A percentile compares a stretch with the other conserved stretches of the same genome.
Evolutionary conservation across 1,140 invertebrate species (phyloP).

Genomic region (Drosophila pruinosa): DNA sequence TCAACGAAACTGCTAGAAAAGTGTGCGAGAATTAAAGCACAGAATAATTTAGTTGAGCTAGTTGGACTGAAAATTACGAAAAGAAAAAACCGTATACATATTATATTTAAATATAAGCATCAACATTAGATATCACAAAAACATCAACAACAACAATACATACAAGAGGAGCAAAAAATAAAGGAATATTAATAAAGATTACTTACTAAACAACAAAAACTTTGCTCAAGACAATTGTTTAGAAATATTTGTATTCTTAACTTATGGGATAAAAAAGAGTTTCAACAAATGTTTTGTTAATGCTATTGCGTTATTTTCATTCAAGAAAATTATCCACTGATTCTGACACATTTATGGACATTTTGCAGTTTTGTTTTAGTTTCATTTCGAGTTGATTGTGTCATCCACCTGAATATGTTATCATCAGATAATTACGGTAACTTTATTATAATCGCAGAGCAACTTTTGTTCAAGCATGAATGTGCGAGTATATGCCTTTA

Average conservation of each 20-base stretch:
- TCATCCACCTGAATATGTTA: conserved; percentile 23
- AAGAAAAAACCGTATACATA: too few species aligned
- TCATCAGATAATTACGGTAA: conserved; percentile 46
- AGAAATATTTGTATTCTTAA: not conserved
- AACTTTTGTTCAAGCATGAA: not conserved
- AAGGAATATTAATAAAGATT: too few species aligned
- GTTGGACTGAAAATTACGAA: too few species aligned
- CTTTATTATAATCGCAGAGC: conserved; percentile 27
- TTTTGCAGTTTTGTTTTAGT: conserved; percentile 1
- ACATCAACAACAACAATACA: too few species aligned
- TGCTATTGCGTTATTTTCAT: not conserved
- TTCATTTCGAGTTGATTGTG: conserved; percentile 18
- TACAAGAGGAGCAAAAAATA: too few species aligned
- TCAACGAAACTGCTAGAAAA: not conserved
- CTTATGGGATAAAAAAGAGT: not conserved
- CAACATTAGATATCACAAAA: too few species aligned
- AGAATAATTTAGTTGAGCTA: too few species aligned
- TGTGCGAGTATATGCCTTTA: not conserved
- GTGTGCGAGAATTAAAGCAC: too few species aligned
- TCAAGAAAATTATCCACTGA: not conserved
- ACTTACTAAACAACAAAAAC: too few species aligned
- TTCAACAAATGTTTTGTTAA: not conserved
- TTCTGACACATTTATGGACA: conserved; percentile 1
- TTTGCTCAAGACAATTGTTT: too few species aligned
- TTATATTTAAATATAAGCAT: too few species aligned